A percentile compares a stretch with the other conserved stretches of the same genome.
These are phyloP conservation scores for Ryuthela nishihirai DNA, from an alignment of 2,888 invertebrate species.

Conservation along the genomic window DNA sequence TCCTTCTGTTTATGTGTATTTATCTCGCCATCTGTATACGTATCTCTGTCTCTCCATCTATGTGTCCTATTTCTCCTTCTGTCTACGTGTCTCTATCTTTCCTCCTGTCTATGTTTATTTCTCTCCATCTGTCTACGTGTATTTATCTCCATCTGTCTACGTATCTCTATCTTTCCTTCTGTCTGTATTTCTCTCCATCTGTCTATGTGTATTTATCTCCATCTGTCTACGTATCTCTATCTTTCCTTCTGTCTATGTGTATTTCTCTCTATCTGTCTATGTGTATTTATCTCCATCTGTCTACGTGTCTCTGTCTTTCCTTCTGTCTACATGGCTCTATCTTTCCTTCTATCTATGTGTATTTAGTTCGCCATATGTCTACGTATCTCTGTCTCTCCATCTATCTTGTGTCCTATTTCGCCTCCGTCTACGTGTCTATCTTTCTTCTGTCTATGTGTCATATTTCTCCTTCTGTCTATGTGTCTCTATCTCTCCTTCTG, in stretches of 20 bases:
- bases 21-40: not conserved
- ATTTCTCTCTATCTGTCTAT: not conserved
- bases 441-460: no score
- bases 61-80: slow-evolving; percentile 13
- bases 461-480: no score
- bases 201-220: not conserved
- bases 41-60: not conserved
- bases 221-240: not conserved
- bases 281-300: not conserved
- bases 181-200: not conserved
- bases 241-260: not conserved
- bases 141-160: not conserved
- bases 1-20: not conserved
- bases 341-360: not conserved
- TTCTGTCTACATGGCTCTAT: not conserved
- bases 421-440: no score
- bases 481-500: no score
- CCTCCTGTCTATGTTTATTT: not conserved
- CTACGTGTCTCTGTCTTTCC: not conserved
- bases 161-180: not conserved
- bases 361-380: not conserved
- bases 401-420: no score
- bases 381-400: not conserved
- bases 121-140: not conserved
- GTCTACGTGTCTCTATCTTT: slow-evolving; percentile 4